Conservation (phyloP, 2,888 invertebrate genomes). For the Eustalomyia histrio region DNA sequence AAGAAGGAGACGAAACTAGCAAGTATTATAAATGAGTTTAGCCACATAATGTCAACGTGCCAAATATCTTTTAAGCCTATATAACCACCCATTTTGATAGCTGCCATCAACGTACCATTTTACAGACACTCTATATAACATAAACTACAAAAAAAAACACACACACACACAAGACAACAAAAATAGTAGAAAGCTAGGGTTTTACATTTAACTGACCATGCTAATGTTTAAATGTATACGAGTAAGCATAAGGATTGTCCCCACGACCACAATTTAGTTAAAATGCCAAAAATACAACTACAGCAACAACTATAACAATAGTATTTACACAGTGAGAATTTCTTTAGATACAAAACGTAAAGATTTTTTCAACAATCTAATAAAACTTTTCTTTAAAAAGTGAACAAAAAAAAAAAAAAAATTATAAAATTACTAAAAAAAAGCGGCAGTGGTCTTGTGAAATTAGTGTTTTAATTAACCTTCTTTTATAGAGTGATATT, state of each 20-base stretch:
- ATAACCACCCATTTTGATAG: conserved; percentile 19
- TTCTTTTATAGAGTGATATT: no score
- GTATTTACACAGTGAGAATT: no score
- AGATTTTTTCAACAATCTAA: no score
- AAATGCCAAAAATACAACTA: conserved; percentile 12
- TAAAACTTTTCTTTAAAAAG: no score
- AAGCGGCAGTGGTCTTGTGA: no score
- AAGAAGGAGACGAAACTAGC: no score
- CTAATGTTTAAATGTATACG: neutral
- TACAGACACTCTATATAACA: neutral
- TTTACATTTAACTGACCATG: conserved; percentile 10
- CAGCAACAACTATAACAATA: neutral
- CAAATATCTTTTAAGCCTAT: conserved; percentile 46
- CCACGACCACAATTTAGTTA: conserved; percentile 6
- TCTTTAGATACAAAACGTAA: no score
- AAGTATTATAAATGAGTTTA: conserved; percentile 56
- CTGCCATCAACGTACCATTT: neutral
- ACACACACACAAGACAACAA: neutral
- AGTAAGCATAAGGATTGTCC: neutral
- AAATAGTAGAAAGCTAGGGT: neutral
- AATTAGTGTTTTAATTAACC: no score
- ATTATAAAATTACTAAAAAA: no score
- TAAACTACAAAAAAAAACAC: neutral
- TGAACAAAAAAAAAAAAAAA: neutral
- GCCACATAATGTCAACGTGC: conserved; percentile 51